Percentiles rank a stretch among this genome's conserved stretches.
These are phyloP conservation scores for Bujurquina vittata DNA, from an alignment of 2,113 vertebrate species.

Conservation along the genomic window DNA sequence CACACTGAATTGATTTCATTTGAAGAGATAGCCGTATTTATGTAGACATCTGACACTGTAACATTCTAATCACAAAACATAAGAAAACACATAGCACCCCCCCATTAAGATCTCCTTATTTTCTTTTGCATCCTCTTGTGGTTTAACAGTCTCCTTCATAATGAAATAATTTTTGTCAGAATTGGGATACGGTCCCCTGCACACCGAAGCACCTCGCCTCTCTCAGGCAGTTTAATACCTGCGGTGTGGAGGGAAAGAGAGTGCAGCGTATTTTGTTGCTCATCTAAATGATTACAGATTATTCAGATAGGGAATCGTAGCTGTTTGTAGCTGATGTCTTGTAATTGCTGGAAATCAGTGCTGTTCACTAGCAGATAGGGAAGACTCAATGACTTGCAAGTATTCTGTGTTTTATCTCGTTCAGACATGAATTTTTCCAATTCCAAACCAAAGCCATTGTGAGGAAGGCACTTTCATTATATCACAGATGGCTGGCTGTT, in stretches of 20 bases:
- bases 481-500: not conserved
- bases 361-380: conserved; percentile 10
- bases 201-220: not conserved
- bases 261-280: conserved; percentile 9
- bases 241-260: not conserved
- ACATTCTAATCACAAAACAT: not conserved
- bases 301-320: conserved; percentile 13
- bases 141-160: not conserved
- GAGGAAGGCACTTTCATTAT: conserved; percentile 11
- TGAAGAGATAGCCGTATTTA: not conserved
- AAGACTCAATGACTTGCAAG: not conserved
- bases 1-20: not conserved
- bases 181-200: not conserved
- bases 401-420: conserved; percentile 9
- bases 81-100: not conserved
- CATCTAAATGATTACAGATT: conserved; percentile 17
- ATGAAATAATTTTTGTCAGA: conserved; percentile 10
- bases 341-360: conserved; percentile 13
- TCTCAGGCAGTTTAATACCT: not conserved
- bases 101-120: not conserved
- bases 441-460: conserved; percentile 15
- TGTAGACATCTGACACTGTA: not conserved
- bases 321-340: conserved; percentile 15
- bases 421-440: conserved; percentile 20
- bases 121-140: conserved; percentile 1